Base-by-base conservation (phyloP, 2,113 vertebrate species). In the Phodopus roborovskii region DNA sequence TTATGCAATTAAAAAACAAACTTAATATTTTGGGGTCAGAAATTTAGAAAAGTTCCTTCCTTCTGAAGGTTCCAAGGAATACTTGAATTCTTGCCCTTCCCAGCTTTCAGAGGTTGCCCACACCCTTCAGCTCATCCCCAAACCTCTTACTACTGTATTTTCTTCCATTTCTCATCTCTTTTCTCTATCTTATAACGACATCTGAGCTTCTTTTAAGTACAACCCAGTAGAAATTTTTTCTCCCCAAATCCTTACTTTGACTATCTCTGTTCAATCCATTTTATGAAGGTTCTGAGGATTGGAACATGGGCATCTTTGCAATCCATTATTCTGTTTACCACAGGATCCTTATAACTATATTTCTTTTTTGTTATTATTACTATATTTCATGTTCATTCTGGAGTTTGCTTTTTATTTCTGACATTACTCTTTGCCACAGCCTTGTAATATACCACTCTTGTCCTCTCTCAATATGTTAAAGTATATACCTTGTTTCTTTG, bases 1-100 rank as follows among this genome's bases (percentile, higher is more conserved):
- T 95, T 90, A 66, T 90, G 93, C 68, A 85, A 91, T 78, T 13
- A 83, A 13, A 96, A 77, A 78, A 87, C 68, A 75, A 50, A 68
- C n/a, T 95, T 83, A 77, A 11, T 74, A 15, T 53, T 90, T 70
- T 45, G 24, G 86, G 4, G 24, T 64, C 56, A 75, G 50, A 53
- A 64, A 60, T 74, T 56, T 94, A 71, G 42, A 86, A 81, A 12
- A 28, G 3, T 20, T 36, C 7, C 42, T 83, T 68, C 36, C 48
- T 95, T 71, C 12, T 75, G 75, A 64, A 88, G 22, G 12, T 53
- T 92, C 33, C n/a, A n/a, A 50, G 50, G 26, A 11, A 93, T 53
- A 79, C 84, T 64, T 73, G 60, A 74, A 85, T 94, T 26, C 82
- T 94, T 73, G 22, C 3, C 4, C 16, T 91, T 95, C 62, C 30